Evolutionary conservation across 2,113 vertebrate species (phyloP).

Genomic region (Hydropotes inermis): DNA sequence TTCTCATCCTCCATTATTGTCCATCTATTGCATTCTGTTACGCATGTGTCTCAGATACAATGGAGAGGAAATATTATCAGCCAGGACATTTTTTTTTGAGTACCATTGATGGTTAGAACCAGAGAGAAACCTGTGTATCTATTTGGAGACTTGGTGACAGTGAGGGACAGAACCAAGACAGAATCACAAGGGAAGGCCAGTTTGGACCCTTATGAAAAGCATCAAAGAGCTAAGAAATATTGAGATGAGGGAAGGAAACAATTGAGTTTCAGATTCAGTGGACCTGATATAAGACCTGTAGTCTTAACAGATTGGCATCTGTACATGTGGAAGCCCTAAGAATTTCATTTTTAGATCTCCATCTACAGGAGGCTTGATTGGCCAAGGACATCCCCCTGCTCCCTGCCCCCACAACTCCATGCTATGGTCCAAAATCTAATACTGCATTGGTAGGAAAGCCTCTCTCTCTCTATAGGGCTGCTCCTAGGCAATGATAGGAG

Average conservation of each 20-base stretch:
- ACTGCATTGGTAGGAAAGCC: neutral
- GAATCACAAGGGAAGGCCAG: neutral
- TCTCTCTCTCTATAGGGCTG: neutral
- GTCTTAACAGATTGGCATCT: too few relatives aligned
- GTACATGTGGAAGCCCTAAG: too few relatives aligned
- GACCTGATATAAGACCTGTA: neutral
- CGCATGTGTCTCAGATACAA: neutral
- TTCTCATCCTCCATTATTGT: neutral
- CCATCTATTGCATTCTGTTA: neutral
- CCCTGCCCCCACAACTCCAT: accelerated
- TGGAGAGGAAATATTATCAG: neutral
- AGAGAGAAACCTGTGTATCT: neutral
- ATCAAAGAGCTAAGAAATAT: neutral
- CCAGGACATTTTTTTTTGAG: neutral
- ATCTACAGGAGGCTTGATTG: neutral
- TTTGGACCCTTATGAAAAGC: neutral
- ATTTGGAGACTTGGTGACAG: neutral
- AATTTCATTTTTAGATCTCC: neutral
- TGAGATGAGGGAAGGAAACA: neutral
- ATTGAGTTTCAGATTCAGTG: neutral
- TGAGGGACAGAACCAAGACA: neutral
- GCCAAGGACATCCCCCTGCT: accelerated
- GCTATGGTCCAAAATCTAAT: neutral
- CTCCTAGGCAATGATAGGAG: neutral
- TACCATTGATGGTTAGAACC: neutral